Conservation (phyloP, 2,797 vertebrate genomes). For the Pachyuromys duprasi region DNA sequence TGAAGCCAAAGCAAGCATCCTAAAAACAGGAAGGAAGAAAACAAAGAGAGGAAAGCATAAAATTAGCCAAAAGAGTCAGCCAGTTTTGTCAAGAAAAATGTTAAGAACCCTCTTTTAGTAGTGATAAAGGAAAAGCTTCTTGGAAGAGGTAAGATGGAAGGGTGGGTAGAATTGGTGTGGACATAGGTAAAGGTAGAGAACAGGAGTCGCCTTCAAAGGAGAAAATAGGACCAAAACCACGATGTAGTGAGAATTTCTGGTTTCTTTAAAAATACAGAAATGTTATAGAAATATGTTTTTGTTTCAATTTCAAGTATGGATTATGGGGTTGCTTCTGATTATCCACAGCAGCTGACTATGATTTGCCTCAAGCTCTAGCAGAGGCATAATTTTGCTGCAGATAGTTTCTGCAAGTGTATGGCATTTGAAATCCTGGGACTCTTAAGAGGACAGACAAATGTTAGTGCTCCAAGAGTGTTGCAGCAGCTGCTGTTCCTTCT, state of each 20-base stretch:
- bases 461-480: too few relatives aligned
- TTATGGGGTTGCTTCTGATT: too few relatives aligned
- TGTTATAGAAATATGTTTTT: too few relatives aligned
- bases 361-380: too few relatives aligned
- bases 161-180: neutral
- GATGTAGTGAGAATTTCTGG: neutral
- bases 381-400: too few relatives aligned
- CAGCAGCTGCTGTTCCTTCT: too few relatives aligned
- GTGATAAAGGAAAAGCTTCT: neutral
- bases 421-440: too few relatives aligned
- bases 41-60: neutral
- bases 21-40: slow-evolving; percentile 13
- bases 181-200: neutral
- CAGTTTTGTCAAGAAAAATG: slow-evolving; percentile 3
- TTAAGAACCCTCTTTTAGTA: neutral
- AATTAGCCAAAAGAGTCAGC: neutral
- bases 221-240: neutral
- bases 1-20: neutral
- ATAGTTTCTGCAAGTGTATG: too few relatives aligned
- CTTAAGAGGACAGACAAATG: too few relatives aligned
- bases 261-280: too few relatives aligned
- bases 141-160: neutral
- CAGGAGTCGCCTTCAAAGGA: neutral
- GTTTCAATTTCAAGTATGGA: too few relatives aligned
- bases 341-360: too few relatives aligned